Conservation (phyloP, 2,888 invertebrate genomes). For the Thera britannica region DNA sequence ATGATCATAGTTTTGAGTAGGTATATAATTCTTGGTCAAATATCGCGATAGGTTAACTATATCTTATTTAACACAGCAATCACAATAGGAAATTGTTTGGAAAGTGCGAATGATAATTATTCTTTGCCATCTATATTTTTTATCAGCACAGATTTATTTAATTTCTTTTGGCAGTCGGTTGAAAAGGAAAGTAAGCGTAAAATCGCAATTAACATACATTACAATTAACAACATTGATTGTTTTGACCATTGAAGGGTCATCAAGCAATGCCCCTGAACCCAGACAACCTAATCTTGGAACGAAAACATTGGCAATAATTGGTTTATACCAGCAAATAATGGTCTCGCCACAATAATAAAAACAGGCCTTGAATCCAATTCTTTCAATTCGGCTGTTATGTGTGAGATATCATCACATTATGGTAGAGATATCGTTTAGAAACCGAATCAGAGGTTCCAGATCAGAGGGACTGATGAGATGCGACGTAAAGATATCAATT, state of each 20-base stretch:
- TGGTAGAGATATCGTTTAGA: neutral
- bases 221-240: neutral
- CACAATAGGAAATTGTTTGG: no score
- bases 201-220: neutral
- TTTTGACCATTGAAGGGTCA: conserved; percentile 52
- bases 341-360: conserved; percentile 56
- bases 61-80: no score
- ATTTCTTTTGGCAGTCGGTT: neutral
- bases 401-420: conserved; percentile 2
- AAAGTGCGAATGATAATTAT: no score
- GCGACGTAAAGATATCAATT: conserved; percentile 59
- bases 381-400: conserved; percentile 2
- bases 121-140: no score
- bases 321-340: conserved; percentile 33
- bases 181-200: conserved; percentile 8
- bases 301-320: conserved; percentile 28
- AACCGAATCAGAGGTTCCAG: conserved; percentile 2
- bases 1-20: conserved; percentile 2
- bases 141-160: no score
- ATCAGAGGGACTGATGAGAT: conserved; percentile 53
- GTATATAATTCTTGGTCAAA: neutral
- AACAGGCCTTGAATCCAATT: conserved; percentile 29
- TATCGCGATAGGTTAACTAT: neutral
- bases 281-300: conserved; percentile 43
- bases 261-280: conserved; percentile 52